phyloP scores from a whole-genome alignment of 2,888 invertebrate genomes.

The Lepidocyrtinus sp. region DNA sequence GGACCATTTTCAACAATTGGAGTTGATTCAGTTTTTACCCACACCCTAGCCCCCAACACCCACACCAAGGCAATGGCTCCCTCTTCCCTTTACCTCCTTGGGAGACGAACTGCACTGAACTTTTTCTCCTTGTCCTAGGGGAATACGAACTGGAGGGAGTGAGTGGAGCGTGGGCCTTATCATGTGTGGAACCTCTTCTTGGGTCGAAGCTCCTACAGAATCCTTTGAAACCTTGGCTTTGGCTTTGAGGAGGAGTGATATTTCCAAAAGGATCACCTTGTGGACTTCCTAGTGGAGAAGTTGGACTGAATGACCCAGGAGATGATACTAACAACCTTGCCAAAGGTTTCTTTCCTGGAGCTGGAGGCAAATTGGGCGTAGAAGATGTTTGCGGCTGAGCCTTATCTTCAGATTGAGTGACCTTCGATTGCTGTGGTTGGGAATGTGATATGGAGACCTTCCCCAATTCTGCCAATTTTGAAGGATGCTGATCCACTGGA shows the following conservation, averaged over 20 bases:
- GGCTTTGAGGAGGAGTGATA: slow-evolving; percentile 27
- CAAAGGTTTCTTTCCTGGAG: slow-evolving; percentile 63
- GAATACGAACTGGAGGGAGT: slow-evolving; percentile 45
- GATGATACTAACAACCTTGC: slow-evolving; percentile 60
- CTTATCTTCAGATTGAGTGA: not conserved
- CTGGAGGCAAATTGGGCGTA: slow-evolving; percentile 25
- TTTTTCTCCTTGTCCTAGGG: slow-evolving; percentile 78
- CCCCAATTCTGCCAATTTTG: not conserved
- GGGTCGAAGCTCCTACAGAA: slow-evolving; percentile 68
- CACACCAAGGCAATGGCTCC: slow-evolving; percentile 82
- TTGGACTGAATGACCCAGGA: slow-evolving; percentile 46
- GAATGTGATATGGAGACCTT: slow-evolving; percentile 22
- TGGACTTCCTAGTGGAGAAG: not conserved
- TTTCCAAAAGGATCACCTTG: not conserved
- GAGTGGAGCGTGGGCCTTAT: slow-evolving; percentile 40
- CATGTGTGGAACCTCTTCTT: slow-evolving; percentile 59
- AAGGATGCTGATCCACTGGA: slow-evolving; percentile 36
- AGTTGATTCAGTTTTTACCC: too few relatives aligned
- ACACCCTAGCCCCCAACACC: slow-evolving; percentile 89
- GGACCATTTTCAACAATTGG: too few relatives aligned
- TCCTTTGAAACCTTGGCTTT: slow-evolving; percentile 59
- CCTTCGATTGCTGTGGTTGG: slow-evolving; percentile 1
- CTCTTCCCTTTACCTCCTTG: slow-evolving; percentile 55
- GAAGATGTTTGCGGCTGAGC: not conserved
- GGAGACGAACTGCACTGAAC: slow-evolving; percentile 70